Percentiles rank a stretch among this genome's conserved stretches.
phyloP scores from a whole-genome alignment of 2,888 invertebrate genomes.

The Cataglyphis albicans region DNA sequence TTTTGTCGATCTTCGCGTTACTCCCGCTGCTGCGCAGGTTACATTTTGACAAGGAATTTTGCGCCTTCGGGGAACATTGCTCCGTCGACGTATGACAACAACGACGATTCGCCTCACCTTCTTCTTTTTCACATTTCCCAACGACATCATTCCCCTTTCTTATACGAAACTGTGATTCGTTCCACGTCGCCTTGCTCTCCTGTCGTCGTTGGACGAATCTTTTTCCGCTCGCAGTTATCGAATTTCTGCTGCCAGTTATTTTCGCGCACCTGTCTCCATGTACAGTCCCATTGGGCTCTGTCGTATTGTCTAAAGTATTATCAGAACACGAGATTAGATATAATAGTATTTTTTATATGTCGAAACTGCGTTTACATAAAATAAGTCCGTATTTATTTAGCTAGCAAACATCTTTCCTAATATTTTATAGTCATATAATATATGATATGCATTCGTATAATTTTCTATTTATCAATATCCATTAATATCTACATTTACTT shows the following conservation, averaged over 20 bases:
- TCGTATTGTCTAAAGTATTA: conserved; percentile 65
- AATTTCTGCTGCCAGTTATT: conserved; percentile 67
- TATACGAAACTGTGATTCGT: conserved; percentile 49
- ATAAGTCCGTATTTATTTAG: background rate
- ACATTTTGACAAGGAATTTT: conserved; percentile 57
- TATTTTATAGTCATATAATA: background rate
- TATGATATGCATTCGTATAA: background rate
- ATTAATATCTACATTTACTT: background rate
- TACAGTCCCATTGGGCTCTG: conserved; percentile 68
- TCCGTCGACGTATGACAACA: conserved; percentile 33
- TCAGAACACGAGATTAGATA: conserved; percentile 31
- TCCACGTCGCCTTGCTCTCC: conserved; percentile 47
- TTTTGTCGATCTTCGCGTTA: conserved; percentile 73
- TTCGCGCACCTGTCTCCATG: conserved; percentile 52
- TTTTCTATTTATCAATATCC: background rate
- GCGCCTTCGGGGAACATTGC: conserved; percentile 35
- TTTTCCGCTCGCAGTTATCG: conserved; percentile 75
- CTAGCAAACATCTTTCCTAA: background rate
- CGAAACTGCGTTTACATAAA: background rate
- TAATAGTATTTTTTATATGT: background rate
- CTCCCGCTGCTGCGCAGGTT: conserved; percentile 37
- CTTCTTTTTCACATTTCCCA: background rate
- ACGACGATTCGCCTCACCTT: conserved; percentile 26
- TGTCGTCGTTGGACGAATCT: conserved; percentile 58
- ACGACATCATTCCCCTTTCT: conserved; percentile 35